Base-by-base conservation (phyloP, 1,140 invertebrate genomes). In the Limonius californicus region DNA sequence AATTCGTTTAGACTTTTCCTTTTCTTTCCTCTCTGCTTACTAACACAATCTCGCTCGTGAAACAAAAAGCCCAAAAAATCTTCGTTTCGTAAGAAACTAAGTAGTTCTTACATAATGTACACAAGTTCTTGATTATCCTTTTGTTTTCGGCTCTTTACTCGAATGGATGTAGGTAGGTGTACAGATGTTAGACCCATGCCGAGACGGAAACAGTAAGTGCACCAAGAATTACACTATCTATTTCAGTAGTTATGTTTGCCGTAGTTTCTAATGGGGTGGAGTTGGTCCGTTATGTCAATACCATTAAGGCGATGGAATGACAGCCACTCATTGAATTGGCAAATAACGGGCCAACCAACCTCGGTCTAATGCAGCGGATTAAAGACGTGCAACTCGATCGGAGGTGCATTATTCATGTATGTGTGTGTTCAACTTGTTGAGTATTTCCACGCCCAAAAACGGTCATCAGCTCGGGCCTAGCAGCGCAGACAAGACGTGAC, bases 401-500 rank as follows among this genome's bases (percentile, higher is more conserved):
- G 39, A 12, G 56, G 55, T 62, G 61, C 61, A 62, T 62, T 61
- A 54, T 30, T 54, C 61, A 39, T 54, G 70, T 69, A 68, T 69
- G 47, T 15, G n/a, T n/a, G 18, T 68, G 63, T 60, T 66, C 62
- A 67, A 68, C 53, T 69, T 65, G 59, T 64, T 66, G 62, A 64
- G 65, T 68, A 57, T 63, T 61, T 60, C 63, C 58, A 39, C 58
- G 62, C 59, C 59, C 42, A 68, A 69, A 71, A 71, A 71, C 68
- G 63, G 63, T 63, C 70, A 68, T 71, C 70, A 71, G 66, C 66
- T 59, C 57, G 58, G 35, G 60, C 50, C 57, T 62, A 63, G 69
- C 62, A 39, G n/a, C 35, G n/a, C 67, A 66, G 67, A 67, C 66
- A 64, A 66, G 64, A 71, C 70, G 70, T 71, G 70, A 70, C 69